These are phyloP conservation scores for Eurosta solidaginis DNA, from an alignment of 1,140 invertebrate genomes.

Conservation along the genomic window DNA sequence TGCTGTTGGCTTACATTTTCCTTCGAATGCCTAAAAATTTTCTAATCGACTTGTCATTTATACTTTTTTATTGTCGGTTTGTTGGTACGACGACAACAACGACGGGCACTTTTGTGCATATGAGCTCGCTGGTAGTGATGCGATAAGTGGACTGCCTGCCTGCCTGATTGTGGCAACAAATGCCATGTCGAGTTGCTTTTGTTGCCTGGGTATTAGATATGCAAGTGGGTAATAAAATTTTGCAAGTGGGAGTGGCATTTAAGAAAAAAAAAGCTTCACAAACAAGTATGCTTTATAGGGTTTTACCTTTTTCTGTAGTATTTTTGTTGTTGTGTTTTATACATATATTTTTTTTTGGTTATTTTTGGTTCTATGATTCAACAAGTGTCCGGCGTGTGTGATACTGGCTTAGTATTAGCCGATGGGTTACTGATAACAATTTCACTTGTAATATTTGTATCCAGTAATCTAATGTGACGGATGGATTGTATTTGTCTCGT, in stretches of 20 bases:
- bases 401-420: not conserved
- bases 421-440: not conserved
- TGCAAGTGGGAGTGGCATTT: conserved; percentile 3
- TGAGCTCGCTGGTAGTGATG: not conserved
- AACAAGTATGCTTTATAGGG: not conserved
- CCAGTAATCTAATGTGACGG: not conserved
- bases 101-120: not conserved
- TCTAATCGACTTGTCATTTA: conserved; percentile 27
- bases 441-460: too few species aligned
- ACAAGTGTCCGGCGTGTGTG: conserved; percentile 13
- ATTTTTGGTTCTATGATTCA: not conserved
- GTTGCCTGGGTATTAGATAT: not conserved
- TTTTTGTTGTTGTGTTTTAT: not conserved
- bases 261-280: not conserved
- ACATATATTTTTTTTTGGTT: not conserved
- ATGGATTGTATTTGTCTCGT: not conserved
- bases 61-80: not conserved
- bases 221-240: conserved; percentile 12
- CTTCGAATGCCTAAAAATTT: not conserved
- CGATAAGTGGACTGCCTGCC: conserved; percentile 15
- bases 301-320: not conserved
- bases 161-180: not conserved
- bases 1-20: not conserved
- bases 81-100: not conserved
- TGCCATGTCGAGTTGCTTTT: not conserved